phyloP scores from a whole-genome alignment of 1,140 invertebrate genomes.

The Homalodisca vitripennis region DNA sequence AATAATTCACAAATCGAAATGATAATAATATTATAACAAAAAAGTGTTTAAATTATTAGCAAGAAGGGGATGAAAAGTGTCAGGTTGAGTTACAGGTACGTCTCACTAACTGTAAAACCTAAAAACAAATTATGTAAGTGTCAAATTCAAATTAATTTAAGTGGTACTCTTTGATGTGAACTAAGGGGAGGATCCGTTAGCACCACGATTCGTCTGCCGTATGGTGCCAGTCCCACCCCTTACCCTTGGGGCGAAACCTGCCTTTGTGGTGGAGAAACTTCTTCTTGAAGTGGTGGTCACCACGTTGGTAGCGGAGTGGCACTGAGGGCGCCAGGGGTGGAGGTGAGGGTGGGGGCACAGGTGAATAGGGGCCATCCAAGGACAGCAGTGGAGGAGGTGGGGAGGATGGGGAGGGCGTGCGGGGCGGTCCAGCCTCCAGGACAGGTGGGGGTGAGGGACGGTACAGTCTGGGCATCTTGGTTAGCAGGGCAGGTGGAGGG shows the following conservation, averaged over 20 bases:
- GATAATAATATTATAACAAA: too few relatives aligned
- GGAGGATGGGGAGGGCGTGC: constrained; percentile 66
- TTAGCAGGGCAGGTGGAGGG: constrained; percentile 45
- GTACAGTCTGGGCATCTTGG: constrained; percentile 48
- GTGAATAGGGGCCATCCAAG: constrained; percentile 48
- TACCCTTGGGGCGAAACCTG: constrained; percentile 70
- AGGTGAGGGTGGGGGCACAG: constrained; percentile 43
- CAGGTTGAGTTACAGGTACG: constrained; percentile 7
- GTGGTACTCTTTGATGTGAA: too few relatives aligned
- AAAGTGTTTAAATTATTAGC: too few relatives aligned
- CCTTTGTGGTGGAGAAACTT: constrained; percentile 65
- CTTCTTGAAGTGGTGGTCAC: constrained; percentile 68
- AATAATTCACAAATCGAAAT: too few relatives aligned
- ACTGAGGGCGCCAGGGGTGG: constrained; percentile 47
- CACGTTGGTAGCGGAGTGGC: constrained; percentile 62
- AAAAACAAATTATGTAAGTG: too few relatives aligned
- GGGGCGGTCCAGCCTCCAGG: constrained; percentile 56
- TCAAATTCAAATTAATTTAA: too few relatives aligned
- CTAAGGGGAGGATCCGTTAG: too few relatives aligned
- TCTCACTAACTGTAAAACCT: too few relatives aligned
- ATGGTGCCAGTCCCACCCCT: constrained; percentile 69
- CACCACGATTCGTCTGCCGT: constrained; percentile 36
- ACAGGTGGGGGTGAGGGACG: constrained; percentile 48
- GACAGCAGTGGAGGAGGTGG: constrained; percentile 49
- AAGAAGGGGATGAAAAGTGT: too few relatives aligned